These are phyloP conservation scores for Myathropa florea DNA, from an alignment of 2,888 invertebrate genomes.

Conservation along the genomic window DNA sequence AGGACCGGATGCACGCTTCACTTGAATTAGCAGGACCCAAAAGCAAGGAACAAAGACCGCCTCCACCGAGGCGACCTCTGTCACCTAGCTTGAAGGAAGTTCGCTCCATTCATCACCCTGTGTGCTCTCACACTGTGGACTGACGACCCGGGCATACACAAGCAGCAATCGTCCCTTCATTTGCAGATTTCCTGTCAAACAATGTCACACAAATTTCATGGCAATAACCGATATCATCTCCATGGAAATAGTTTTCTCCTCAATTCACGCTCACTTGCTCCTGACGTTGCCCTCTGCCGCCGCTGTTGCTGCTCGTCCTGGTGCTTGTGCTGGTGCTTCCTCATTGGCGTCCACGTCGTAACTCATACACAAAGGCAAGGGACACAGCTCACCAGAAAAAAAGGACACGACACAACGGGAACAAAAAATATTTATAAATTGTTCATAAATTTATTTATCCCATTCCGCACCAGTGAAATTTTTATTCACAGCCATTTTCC, in stretches of 20 bases:
- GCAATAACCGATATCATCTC: conserved; percentile 56
- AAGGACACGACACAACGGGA: conserved; percentile 23
- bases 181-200: conserved; percentile 71
- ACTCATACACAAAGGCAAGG: conserved; percentile 1
- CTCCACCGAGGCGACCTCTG: not conserved
- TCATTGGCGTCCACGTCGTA: not conserved
- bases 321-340: not conserved
- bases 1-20: conserved; percentile 62
- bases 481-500: conserved; percentile 66
- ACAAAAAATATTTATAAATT: conserved; percentile 45
- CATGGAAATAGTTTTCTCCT: conserved; percentile 51
- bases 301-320: not conserved
- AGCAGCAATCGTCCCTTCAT: conserved; percentile 59
- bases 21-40: conserved; percentile 15
- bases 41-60: not conserved
- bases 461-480: conserved; percentile 65
- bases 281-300: not conserved
- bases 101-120: conserved; percentile 45
- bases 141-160: not conserved
- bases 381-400: not conserved
- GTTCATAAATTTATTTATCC: conserved; percentile 69
- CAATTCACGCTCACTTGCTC: conserved; percentile 28
- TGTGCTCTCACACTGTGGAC: conserved; percentile 44
- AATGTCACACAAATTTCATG: conserved; percentile 67
- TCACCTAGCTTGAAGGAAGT: conserved; percentile 56